phyloP scores from a whole-genome alignment of 2,888 invertebrate species.

The Sesamia inferens region DNA sequence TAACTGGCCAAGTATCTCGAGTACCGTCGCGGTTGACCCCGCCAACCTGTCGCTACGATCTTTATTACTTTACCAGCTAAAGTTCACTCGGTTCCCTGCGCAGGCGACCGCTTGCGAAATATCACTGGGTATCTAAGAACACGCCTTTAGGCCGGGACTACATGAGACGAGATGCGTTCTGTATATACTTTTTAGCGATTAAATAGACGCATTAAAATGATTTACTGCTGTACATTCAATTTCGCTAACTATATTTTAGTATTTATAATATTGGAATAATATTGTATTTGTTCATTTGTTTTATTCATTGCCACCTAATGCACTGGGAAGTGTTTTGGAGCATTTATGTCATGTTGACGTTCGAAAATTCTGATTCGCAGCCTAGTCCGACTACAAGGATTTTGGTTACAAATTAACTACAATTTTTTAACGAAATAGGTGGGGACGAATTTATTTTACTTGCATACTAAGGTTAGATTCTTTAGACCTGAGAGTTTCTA shows the following conservation, averaged over 20 bases:
- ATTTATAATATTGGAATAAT: not conserved
- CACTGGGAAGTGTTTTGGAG: not conserved
- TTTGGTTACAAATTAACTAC: not conserved
- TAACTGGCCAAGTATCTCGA: conserved; percentile 54
- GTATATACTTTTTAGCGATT: not conserved
- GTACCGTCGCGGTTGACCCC: conserved; percentile 57
- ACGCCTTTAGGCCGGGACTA: conserved; percentile 37
- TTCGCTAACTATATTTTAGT: not conserved
- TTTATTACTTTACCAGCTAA: conserved; percentile 67
- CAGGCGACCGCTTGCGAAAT: conserved; percentile 70
- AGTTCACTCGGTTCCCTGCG: conserved; percentile 77
- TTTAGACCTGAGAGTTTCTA: not conserved
- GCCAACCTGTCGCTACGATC: conserved; percentile 72
- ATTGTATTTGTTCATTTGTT: too few relatives aligned
- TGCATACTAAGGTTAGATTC: not conserved
- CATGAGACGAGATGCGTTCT: not conserved
- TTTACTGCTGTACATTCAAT: not conserved
- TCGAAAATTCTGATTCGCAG: not conserved
- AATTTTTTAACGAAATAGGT: not conserved
- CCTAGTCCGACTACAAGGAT: not conserved
- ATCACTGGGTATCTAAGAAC: conserved; percentile 43
- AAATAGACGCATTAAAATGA: too few relatives aligned
- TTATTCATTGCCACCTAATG: not conserved
- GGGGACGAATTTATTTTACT: not conserved
- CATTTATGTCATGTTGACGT: not conserved